A percentile compares a stretch with the other conserved stretches of the same genome.
phyloP scores from a whole-genome alignment of 2,888 invertebrate species.

The Deilephila porcellus region DNA sequence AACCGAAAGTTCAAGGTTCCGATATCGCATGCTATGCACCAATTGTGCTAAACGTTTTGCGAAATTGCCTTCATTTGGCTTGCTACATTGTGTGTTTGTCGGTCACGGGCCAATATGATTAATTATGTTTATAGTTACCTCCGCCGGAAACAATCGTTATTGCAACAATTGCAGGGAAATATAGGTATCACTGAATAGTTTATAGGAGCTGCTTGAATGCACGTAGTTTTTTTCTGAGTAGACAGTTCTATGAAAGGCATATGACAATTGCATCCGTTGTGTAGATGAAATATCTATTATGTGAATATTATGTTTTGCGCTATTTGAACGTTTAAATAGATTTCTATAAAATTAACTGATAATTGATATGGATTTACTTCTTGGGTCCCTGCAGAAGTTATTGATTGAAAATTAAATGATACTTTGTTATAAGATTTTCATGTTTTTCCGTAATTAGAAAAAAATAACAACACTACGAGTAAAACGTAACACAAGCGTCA shows the following conservation, averaged over 20 bases:
- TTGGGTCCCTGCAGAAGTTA: no score
- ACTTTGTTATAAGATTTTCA: no score
- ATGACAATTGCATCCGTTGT: not conserved
- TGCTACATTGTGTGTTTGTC: constrained; percentile 13
- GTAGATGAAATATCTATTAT: no score
- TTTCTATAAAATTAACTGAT: no score
- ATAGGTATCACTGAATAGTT: constrained; percentile 5
- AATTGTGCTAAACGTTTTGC: constrained; percentile 9
- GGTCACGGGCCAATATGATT: constrained; percentile 31
- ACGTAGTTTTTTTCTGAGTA: not conserved
- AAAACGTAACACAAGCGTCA: no score
- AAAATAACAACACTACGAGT: no score
- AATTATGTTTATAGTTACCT: constrained; percentile 31
- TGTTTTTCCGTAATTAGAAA: no score
- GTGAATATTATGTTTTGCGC: no score
- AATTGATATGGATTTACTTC: no score
- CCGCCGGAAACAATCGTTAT: not conserved
- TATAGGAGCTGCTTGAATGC: not conserved
- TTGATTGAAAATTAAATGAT: no score
- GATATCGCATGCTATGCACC: constrained; percentile 3
- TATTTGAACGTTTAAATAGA: no score
- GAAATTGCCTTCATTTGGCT: not conserved
- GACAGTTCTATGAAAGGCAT: not conserved
- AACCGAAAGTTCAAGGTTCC: constrained; percentile 5
- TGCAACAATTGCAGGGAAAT: constrained; percentile 12